A percentile compares a stretch with the other conserved stretches of the same genome.
Evolutionary conservation across 1,140 invertebrate species (phyloP).

Genomic region (Akabosia matsudoensis): DNA sequence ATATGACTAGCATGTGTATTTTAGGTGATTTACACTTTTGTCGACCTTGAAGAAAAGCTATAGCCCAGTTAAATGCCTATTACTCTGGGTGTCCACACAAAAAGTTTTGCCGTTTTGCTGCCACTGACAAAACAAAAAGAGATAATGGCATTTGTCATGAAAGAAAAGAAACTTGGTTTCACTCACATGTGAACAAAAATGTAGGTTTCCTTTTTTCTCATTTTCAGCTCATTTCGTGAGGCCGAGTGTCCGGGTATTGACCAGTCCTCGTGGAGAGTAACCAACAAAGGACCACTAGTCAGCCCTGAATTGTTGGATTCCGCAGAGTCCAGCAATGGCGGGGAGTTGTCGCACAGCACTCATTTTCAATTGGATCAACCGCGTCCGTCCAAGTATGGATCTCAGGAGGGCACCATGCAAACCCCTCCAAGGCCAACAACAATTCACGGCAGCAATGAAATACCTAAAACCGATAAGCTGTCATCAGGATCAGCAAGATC

Average conservation of each 20-base stretch:
- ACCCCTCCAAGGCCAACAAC: slow-evolving; percentile 6
- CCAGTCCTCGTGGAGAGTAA: neutral
- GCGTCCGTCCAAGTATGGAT: slow-evolving; percentile 18
- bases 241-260: slow-evolving; percentile 36
- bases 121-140: no score
- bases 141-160: slow-evolving; percentile 10
- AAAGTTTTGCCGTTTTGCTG: no score
- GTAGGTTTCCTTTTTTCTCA: slow-evolving; percentile 6
- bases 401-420: slow-evolving; percentile 5
- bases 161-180: no score
- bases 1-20: no score
- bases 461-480: slow-evolving; percentile 33
- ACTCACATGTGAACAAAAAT: no score
- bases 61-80: neutral
- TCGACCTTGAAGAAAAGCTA: neutral
- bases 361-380: slow-evolving; percentile 28
- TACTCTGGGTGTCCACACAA: no score
- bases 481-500: slow-evolving; percentile 1
- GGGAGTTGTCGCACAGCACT: slow-evolving; percentile 25
- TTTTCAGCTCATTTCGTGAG: slow-evolving; percentile 28
- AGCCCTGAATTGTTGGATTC: slow-evolving; percentile 20
- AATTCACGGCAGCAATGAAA: slow-evolving; percentile 2
- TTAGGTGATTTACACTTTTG: neutral
- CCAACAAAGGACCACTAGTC: slow-evolving; percentile 30
- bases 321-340: slow-evolving; percentile 6